Conservation (phyloP, 1,140 invertebrate genomes). For the Caenorhabditis remanei region DNA sequence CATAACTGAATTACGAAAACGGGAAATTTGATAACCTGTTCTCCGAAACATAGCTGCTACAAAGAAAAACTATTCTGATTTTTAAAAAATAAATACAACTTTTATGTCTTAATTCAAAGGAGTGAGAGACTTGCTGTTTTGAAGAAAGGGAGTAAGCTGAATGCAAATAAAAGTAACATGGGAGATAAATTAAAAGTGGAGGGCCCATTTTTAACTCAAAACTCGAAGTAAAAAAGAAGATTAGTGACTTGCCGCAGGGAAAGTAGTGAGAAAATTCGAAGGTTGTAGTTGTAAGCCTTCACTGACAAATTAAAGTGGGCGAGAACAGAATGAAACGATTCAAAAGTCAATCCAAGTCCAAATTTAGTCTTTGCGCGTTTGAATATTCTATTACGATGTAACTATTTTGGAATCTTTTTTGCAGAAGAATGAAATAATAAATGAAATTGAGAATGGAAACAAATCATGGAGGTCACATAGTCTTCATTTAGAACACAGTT, state of each 20-base stretch:
- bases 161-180: neutral
- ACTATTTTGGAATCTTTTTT: conserved; percentile 5
- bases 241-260: conserved; percentile 40
- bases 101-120: neutral
- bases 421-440: conserved; percentile 22
- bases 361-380: conserved; percentile 26
- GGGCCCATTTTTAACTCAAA: neutral
- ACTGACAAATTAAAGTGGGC: conserved; percentile 37
- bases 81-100: neutral
- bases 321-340: conserved; percentile 3
- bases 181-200: neutral
- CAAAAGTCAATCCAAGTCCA: conserved; percentile 20
- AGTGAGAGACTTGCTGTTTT: too few relatives aligned
- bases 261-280: neutral
- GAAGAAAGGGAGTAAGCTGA: too few relatives aligned
- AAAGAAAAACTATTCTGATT: neutral
- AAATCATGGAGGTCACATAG: neutral
- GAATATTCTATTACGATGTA: conserved; percentile 41
- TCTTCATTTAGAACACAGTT: neutral
- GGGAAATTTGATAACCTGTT: conserved; percentile 45
- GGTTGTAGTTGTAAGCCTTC: conserved; percentile 32
- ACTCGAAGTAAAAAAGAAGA: neutral
- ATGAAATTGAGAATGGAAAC: neutral
- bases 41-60: conserved; percentile 1
- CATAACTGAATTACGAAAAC: conserved; percentile 43